These are phyloP conservation scores for Takifugu flavidus DNA, from an alignment of 2,113 vertebrate species.

Conservation along the genomic window DNA sequence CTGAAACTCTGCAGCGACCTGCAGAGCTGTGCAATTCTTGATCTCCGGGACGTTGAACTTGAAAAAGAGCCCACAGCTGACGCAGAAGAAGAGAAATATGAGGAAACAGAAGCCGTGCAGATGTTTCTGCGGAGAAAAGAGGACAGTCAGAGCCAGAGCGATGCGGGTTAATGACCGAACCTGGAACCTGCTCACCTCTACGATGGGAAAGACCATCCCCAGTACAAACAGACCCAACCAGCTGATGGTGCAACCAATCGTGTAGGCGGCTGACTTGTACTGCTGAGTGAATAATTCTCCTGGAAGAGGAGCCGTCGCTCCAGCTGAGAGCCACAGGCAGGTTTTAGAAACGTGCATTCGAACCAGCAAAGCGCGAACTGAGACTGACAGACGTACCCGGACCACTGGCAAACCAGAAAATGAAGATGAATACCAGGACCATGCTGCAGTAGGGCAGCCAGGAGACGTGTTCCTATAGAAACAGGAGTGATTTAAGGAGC, in stretches of 20 bases:
- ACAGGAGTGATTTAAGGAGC: not conserved
- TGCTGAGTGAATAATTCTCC: constrained; percentile 79
- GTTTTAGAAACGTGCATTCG: not conserved
- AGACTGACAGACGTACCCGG: constrained; percentile 67
- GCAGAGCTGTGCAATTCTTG: constrained; percentile 71
- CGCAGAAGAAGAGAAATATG: constrained; percentile 76
- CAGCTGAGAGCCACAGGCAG: constrained; percentile 62
- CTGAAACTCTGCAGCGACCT: constrained; percentile 76
- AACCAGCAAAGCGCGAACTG: not conserved
- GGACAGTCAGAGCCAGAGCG: not conserved
- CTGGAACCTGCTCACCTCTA: constrained; percentile 72
- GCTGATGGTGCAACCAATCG: constrained; percentile 64
- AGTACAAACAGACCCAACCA: constrained; percentile 78
- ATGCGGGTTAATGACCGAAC: not conserved
- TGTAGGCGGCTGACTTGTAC: constrained; percentile 75
- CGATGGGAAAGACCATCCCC: constrained; percentile 78
- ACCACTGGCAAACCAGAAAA: constrained; percentile 74
- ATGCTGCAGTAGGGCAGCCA: constrained; percentile 83
- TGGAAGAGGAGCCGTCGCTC: constrained; percentile 62
- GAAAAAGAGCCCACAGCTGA: constrained; percentile 61
- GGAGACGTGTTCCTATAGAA: constrained; percentile 56
- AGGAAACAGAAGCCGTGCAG: constrained; percentile 79
- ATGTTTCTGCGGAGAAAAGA: constrained; percentile 59
- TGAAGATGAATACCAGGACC: constrained; percentile 76
- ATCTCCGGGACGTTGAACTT: constrained; percentile 74